These are phyloP conservation scores for Pterostichus madidus DNA, from an alignment of 2,888 invertebrate species.

Conservation along the genomic window DNA sequence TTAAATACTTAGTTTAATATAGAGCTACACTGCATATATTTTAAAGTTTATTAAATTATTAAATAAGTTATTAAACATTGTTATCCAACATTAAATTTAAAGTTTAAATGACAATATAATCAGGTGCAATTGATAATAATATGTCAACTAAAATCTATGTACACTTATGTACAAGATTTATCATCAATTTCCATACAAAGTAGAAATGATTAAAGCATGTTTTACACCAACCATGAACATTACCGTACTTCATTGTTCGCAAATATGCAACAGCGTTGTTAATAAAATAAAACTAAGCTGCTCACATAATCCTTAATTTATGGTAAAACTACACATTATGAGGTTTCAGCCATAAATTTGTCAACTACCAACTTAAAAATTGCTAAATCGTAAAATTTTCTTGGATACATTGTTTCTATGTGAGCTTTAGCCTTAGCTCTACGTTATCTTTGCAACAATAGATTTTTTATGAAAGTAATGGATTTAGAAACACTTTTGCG, in stretches of 20 bases:
- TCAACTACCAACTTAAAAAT: slow-evolving; percentile 30
- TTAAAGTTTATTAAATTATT: too few species aligned
- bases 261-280: slow-evolving; percentile 10
- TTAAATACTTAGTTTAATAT: too few species aligned
- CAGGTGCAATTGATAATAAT: too few species aligned
- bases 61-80: too few species aligned
- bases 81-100: too few species aligned
- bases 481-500: slow-evolving; percentile 22
- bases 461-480: slow-evolving; percentile 14
- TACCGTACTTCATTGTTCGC: background rate
- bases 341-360: background rate
- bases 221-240: background rate
- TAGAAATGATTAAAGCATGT: background rate
- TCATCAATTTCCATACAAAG: slow-evolving; percentile 2
- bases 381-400: background rate
- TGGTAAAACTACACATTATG: slow-evolving; percentile 19
- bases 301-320: slow-evolving; percentile 22
- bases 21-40: too few species aligned
- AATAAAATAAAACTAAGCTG: slow-evolving; percentile 9
- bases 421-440: background rate
- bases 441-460: slow-evolving; percentile 5
- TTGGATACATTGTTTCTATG: background rate
- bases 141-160: too few species aligned
- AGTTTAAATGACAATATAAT: too few species aligned
- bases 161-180: background rate